Evolutionary conservation across 2,888 invertebrate genomes (phyloP), one percentile per base, ranked within the genome.

Genomic region (Lathronympha strigana): DNA sequence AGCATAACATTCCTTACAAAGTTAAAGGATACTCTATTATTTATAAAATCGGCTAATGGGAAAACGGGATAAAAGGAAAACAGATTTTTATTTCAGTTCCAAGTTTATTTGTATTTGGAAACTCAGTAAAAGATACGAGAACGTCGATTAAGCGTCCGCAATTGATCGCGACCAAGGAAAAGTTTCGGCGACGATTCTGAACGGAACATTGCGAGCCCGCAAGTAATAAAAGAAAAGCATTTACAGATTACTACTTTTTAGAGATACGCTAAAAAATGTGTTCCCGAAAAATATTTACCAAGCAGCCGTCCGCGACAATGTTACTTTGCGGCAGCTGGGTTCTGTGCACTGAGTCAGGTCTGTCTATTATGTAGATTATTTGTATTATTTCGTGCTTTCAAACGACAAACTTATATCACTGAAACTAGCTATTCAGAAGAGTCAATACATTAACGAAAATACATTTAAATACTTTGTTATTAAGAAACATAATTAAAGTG

Each of bases 101-200:
- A 62, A 67, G 36, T 67, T 62, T 63, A 53, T 62, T 58, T 51
- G 51, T 61, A 66, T 61, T 62, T 51, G 13, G 50, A 69, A 73
- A 69, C 57, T 66, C 66, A 54, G 68, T 72, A 68, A 66, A 71
- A 64, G 68, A 68, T 63, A 61, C 69, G 67, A 62, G 60, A 66
- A 55, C 58, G 60, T 23, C 72, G 69, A 72, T 71, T 69, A 67
- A 74, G 71, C 71, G 68, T 66, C 66, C 63, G 63, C 67, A 70
- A 64, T 60, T 58, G 68, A 73, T 71, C 66, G 58, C 64, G 61
- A 69, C 69, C 73, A 71, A 72, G 72, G 69, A 73, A 74, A 73
- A 73, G 68, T 72, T 72, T 71, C 69, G 15, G 15, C 67, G 61
- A 67, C 66, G 66, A 60, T 47, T 60, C 28, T 55, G 55, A 63